A percentile compares a stretch with the other conserved stretches of the same genome.
Conservation (phyloP, 2,113 vertebrate species). For the Perognathus longimembris region DNA sequence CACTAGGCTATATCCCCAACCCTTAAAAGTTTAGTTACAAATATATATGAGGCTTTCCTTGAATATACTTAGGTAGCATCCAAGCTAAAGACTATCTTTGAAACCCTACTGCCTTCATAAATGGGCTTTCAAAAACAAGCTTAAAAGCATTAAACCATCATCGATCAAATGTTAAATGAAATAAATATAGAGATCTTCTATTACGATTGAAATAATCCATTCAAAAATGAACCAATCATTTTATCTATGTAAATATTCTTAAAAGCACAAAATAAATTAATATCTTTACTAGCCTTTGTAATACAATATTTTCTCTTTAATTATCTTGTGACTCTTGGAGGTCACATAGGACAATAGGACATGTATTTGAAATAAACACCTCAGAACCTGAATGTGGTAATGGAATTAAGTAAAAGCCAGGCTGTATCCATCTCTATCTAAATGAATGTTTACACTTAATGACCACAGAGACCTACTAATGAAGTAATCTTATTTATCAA, state of each 20-base stretch:
- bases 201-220: background rate
- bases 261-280: conserved; percentile 38
- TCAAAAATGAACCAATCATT: background rate
- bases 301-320: background rate
- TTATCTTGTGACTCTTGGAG: conserved; percentile 16
- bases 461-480: conserved; percentile 21
- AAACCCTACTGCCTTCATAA: background rate
- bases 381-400: background rate
- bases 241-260: conserved; percentile 32
- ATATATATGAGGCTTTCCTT: background rate
- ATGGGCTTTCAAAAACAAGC: background rate
- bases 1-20: too few relatives aligned
- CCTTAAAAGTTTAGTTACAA: background rate
- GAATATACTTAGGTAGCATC: background rate
- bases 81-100: background rate
- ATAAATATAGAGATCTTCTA: background rate
- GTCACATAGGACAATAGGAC: background rate
- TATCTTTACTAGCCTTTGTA: conserved; percentile 40
- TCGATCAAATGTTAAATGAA: conserved; percentile 1
- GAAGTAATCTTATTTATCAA: conserved; percentile 48
- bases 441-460: conserved; percentile 63
- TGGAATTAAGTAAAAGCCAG: conserved; percentile 15
- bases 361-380: conserved; percentile 4
- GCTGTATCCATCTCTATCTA: background rate
- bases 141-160: background rate